phyloP scores from a whole-genome alignment of 2,797 vertebrate genomes.

The Amblyraja radiata region DNA sequence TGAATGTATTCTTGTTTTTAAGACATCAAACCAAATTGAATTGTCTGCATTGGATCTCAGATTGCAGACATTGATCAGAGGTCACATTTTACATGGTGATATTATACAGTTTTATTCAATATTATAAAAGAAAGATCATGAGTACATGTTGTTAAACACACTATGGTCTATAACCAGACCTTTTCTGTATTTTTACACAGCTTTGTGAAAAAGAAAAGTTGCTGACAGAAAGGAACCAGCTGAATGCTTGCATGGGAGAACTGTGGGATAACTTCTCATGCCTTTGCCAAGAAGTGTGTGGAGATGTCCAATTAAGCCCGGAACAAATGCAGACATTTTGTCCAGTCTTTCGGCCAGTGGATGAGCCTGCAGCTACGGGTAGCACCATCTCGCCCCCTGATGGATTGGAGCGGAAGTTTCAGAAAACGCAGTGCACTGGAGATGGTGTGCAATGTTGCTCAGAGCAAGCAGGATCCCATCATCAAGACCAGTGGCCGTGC shows the following conservation, averaged over 20 bases:
- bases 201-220: constrained; percentile 95
- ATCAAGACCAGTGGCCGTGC: constrained; percentile 62
- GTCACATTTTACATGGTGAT: not conserved
- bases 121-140: not conserved
- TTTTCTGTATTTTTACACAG: constrained; percentile 54
- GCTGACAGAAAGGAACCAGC: constrained; percentile 90
- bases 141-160: not conserved
- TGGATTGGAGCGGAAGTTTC: constrained; percentile 65
- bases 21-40: not conserved
- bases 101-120: not conserved
- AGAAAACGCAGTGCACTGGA: constrained; percentile 61
- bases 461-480: constrained; percentile 52
- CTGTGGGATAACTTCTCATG: constrained; percentile 97
- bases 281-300: constrained; percentile 91
- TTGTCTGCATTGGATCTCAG: not conserved
- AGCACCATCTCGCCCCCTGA: constrained; percentile 67
- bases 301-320: constrained; percentile 86
- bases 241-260: constrained; percentile 96
- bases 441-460: constrained; percentile 67
- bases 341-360: constrained; percentile 78
- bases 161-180: not conserved
- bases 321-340: constrained; percentile 95
- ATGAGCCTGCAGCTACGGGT: constrained; percentile 57
- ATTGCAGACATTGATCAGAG: not conserved
- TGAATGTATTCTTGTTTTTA: not conserved